phyloP scores from a whole-genome alignment of 2,113 vertebrate genomes.

The Butorides virescens region DNA sequence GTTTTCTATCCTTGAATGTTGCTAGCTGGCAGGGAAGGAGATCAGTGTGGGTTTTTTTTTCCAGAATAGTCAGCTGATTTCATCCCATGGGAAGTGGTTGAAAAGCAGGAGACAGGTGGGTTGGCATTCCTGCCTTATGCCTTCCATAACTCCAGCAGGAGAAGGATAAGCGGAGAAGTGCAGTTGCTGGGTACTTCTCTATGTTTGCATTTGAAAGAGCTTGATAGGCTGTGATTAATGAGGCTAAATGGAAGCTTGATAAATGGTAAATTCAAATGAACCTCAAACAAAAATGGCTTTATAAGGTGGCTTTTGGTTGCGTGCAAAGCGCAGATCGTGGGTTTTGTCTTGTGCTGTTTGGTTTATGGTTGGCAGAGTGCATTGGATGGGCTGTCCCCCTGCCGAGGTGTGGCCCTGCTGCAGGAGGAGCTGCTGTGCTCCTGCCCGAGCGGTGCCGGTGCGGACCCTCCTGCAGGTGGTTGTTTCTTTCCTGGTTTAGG shows the following conservation, averaged over 20 bases:
- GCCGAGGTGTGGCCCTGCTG: neutral
- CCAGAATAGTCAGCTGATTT: neutral
- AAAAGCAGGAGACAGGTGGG: slow-evolving; percentile 31
- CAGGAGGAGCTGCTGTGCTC: neutral
- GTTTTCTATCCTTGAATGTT: neutral
- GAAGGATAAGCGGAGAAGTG: slow-evolving; percentile 42
- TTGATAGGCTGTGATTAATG: slow-evolving; percentile 69
- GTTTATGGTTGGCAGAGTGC: neutral
- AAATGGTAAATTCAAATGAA: slow-evolving; percentile 18
- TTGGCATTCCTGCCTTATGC: neutral
- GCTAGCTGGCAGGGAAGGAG: neutral
- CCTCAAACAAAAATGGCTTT: slow-evolving; percentile 44
- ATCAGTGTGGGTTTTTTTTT: neutral
- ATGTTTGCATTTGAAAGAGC: slow-evolving; percentile 68
- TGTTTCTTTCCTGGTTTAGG: neutral
- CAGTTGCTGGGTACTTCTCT: slow-evolving; percentile 46
- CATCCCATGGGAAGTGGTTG: slow-evolving; percentile 17
- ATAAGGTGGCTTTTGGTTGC: neutral
- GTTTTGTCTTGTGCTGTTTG: rapidly evolving
- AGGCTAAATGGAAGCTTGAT: slow-evolving; percentile 62
- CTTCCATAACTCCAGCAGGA: slow-evolving; percentile 55
- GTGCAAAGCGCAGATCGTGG: neutral
- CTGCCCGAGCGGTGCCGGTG: rapidly evolving
- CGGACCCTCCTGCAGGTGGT: neutral
- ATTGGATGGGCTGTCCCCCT: neutral